Percentiles rank a stretch among this genome's conserved stretches.
Conservation (phyloP, 2,113 vertebrate genomes). For the Bos javanicus region DNA sequence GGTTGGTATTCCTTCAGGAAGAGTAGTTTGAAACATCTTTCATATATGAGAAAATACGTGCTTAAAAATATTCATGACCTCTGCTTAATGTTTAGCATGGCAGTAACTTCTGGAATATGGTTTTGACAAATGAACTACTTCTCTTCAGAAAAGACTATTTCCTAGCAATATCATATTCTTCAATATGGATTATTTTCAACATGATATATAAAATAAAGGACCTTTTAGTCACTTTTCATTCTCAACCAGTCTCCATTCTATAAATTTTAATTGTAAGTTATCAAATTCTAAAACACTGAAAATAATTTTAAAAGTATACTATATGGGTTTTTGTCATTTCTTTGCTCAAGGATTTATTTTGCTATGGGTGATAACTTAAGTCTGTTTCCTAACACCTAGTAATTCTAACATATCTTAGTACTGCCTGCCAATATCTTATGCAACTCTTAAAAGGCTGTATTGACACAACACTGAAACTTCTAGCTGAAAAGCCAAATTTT, state of each 20-base stretch:
- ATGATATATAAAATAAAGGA: background rate
- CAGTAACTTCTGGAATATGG: background rate
- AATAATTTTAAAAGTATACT: background rate
- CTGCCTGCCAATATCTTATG: constrained; percentile 11
- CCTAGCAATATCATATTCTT: background rate
- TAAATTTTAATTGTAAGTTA: constrained; percentile 15
- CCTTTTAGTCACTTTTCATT: constrained; percentile 8
- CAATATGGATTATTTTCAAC: constrained; percentile 5
- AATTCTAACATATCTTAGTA: constrained; percentile 40
- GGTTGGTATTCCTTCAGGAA: background rate
- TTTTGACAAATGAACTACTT: background rate
- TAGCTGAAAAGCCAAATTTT: constrained; percentile 43
- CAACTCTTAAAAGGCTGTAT: constrained; percentile 32
- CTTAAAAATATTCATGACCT: background rate
- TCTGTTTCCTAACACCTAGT: constrained; percentile 24
- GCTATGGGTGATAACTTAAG: background rate
- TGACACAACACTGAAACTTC: constrained; percentile 40
- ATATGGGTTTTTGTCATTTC: constrained; percentile 24
- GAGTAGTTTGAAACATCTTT: constrained; percentile 32
- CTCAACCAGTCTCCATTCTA: background rate
- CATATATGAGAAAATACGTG: background rate
- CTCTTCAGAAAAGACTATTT: background rate
- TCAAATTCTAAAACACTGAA: constrained; percentile 25
- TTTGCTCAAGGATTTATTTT: constrained; percentile 42
- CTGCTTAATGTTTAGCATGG: constrained; percentile 8